These are phyloP conservation scores for Hiodon tergisus DNA, from an alignment of 2,113 vertebrate genomes.

Conservation along the genomic window DNA sequence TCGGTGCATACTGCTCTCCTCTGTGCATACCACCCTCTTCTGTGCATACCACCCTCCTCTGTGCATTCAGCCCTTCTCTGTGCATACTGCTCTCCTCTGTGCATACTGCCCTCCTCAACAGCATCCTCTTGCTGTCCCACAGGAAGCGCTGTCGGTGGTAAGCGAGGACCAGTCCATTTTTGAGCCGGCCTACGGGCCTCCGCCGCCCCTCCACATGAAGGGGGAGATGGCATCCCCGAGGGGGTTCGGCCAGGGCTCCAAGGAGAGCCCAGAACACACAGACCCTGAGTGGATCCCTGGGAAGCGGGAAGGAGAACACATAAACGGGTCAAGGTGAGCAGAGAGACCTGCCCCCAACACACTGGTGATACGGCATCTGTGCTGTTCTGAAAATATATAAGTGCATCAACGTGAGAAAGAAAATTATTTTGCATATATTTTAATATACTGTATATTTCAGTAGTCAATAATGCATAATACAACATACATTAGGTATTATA, in stretches of 20 bases:
- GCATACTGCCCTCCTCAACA: conserved; percentile 6
- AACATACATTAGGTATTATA: too few species aligned
- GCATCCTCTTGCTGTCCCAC: conserved; percentile 20
- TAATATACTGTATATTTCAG: too few species aligned
- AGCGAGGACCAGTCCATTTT: conserved; percentile 73
- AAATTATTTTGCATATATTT: too few species aligned
- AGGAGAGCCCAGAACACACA: conserved; percentile 55
- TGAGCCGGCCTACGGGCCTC: conserved; percentile 55
- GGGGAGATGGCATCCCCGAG: conserved; percentile 56
- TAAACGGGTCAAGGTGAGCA: conserved; percentile 72
- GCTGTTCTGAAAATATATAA: too few species aligned
- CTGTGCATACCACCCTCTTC: conserved; percentile 11
- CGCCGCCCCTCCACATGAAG: conserved; percentile 68
- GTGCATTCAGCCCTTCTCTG: too few species aligned
- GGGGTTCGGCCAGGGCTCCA: conserved; percentile 53
- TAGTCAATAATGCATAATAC: too few species aligned
- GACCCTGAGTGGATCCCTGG: conserved; percentile 62
- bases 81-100: neutral
- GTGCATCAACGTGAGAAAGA: too few species aligned
- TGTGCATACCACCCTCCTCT: too few species aligned
- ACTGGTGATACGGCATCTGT: too few species aligned
- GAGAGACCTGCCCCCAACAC: neutral
- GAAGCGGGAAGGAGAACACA: conserved; percentile 61
- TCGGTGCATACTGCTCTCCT: neutral
- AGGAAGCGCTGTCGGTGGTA: conserved; percentile 76